These are phyloP conservation scores for Acleris laterana DNA, from an alignment of 2,888 invertebrate genomes.

Conservation along the genomic window DNA sequence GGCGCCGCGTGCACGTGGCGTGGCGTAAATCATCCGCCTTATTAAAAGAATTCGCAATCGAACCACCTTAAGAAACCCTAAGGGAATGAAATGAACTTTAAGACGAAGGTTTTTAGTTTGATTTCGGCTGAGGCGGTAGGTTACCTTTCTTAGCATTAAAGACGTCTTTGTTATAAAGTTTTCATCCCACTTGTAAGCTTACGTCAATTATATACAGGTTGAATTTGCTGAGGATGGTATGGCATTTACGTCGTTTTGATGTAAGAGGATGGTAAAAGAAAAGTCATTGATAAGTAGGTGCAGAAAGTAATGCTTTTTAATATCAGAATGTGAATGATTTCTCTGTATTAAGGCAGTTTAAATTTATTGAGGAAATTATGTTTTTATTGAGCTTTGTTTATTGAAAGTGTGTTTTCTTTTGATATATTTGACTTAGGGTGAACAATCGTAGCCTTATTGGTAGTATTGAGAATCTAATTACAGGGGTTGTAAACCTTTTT, in stretches of 20 bases:
- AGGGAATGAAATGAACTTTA: not conserved
- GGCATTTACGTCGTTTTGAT: no score
- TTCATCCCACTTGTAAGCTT: constrained; percentile 43
- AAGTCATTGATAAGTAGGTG: constrained; percentile 44
- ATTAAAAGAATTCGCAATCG: constrained; percentile 81
- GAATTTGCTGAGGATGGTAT: constrained; percentile 26
- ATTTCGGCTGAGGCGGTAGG: no score
- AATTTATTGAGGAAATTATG: constrained; percentile 40
- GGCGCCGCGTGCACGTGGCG: constrained; percentile 73
- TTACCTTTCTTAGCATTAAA: no score
- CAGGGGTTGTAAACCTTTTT: no score
- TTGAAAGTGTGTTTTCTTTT: not conserved
- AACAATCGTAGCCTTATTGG: not conserved
- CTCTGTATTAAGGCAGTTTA: constrained; percentile 37
- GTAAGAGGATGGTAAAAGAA: constrained; percentile 32
- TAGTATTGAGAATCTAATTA: no score
- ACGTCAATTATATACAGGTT: constrained; percentile 41
- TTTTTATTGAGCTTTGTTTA: not conserved
- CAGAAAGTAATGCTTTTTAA: constrained; percentile 61
- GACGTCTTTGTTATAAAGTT: no score
- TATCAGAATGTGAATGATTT: constrained; percentile 62
- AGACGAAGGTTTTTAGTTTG: no score
- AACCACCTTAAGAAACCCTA: constrained; percentile 67
- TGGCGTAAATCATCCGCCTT: constrained; percentile 80
- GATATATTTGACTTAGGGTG: not conserved